phyloP scores from a whole-genome alignment of 2,113 vertebrate species.

The Ailurus styani region DNA sequence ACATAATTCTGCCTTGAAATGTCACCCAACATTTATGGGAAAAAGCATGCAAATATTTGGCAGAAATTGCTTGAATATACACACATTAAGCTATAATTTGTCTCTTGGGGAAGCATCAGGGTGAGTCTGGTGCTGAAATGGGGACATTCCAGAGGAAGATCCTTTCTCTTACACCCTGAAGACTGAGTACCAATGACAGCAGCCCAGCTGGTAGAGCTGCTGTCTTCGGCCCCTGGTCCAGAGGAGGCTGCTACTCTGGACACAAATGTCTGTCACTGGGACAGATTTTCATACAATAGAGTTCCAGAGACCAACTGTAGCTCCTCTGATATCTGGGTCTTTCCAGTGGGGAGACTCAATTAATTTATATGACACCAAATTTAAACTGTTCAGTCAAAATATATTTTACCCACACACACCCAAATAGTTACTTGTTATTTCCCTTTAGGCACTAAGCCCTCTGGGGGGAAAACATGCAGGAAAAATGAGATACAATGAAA shows the following conservation, averaged over 20 bases:
- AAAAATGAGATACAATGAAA: neutral
- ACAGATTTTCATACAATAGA: neutral
- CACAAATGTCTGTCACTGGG: neutral
- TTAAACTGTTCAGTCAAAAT: neutral
- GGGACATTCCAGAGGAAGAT: neutral
- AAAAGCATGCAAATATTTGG: neutral
- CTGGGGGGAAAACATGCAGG: neutral
- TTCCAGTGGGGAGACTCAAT: neutral
- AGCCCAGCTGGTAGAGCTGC: rapidly evolving
- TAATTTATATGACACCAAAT: neutral
- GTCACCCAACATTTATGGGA: slow-evolving; percentile 1
- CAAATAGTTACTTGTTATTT: slow-evolving; percentile 42
- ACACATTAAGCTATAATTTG: neutral
- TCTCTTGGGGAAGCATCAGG: neutral
- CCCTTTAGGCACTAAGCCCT: neutral
- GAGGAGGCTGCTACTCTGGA: neutral
- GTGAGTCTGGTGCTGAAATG: neutral
- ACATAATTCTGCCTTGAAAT: neutral
- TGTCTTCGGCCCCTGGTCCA: neutral
- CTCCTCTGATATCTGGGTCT: neutral
- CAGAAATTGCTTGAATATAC: neutral
- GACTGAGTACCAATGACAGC: neutral
- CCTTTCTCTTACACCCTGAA: neutral
- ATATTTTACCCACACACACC: neutral
- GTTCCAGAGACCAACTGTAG: neutral